A percentile compares a stretch with the other conserved stretches of the same genome.
phyloP scores from a whole-genome alignment of 1,140 invertebrate genomes.

The Platorchestia sp. region DNA sequence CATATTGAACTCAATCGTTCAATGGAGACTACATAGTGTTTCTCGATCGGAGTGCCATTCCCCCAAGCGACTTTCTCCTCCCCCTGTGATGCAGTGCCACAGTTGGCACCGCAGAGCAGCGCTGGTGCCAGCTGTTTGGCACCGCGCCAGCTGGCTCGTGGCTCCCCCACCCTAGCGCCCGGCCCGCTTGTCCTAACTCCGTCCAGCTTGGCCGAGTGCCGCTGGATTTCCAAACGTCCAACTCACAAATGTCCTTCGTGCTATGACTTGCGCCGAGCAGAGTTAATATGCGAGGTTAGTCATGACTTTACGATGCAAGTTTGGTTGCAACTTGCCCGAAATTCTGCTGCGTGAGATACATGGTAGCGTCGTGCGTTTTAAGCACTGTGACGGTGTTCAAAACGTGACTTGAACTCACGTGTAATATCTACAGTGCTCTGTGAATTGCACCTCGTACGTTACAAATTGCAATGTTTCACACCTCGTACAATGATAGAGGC shows the following conservation, averaged over 20 bases:
- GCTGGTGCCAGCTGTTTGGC: neutral
- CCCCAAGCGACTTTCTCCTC: neutral
- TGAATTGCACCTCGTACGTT: too few species aligned
- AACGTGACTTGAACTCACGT: too few species aligned
- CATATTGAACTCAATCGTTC: neutral
- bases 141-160: neutral
- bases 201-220: neutral
- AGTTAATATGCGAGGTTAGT: neutral
- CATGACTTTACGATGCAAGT: neutral
- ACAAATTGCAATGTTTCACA: too few species aligned
- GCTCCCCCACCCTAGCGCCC: neutral
- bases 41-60: neutral
- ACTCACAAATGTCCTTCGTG: neutral
- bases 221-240: neutral
- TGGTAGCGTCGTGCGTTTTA: too few species aligned
- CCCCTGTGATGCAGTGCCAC: neutral
- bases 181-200: neutral
- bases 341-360: too few species aligned
- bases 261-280: too few species aligned
- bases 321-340: neutral
- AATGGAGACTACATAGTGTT: neutral
- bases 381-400: too few species aligned
- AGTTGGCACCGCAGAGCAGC: neutral
- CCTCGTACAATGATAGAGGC: too few species aligned
- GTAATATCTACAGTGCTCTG: too few species aligned